Percentiles rank a stretch among this genome's conserved stretches.
Conservation (phyloP, 1,140 invertebrate species). For the Neocloeon triangulifer region DNA sequence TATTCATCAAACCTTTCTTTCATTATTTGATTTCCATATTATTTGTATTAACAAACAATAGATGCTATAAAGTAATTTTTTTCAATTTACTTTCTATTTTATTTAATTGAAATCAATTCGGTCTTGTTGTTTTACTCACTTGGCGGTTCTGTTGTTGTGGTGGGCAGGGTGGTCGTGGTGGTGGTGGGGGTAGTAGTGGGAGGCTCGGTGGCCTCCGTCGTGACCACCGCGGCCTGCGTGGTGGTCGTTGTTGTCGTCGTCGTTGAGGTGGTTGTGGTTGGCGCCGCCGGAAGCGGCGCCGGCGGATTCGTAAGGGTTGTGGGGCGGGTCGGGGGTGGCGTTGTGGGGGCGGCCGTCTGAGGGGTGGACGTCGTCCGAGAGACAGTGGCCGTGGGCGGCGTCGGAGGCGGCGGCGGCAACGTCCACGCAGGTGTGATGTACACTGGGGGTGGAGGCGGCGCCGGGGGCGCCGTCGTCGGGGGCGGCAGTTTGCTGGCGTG, state of each 20-base stretch:
- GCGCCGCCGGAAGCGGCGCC: slow-evolving; percentile 6
- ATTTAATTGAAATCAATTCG: too few species aligned
- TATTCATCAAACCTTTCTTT: too few species aligned
- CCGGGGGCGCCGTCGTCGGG: slow-evolving; percentile 12
- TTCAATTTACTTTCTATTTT: too few species aligned
- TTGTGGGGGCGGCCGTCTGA: slow-evolving; percentile 1
- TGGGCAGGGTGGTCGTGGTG: slow-evolving; percentile 9
- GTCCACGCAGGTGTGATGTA: too few species aligned
- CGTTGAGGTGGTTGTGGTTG: slow-evolving; percentile 8
- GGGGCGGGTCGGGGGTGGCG: slow-evolving; percentile 1
- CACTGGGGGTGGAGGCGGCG: neutral
- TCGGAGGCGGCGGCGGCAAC: slow-evolving; percentile 1
- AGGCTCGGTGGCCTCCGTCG: slow-evolving; percentile 9
- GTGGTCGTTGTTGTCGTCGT: slow-evolving; percentile 10
- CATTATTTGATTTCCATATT: too few species aligned
- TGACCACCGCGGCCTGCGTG: slow-evolving; percentile 9
- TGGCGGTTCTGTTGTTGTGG: slow-evolving; percentile 12
- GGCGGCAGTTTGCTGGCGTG: slow-evolving; percentile 37
- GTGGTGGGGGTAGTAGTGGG: slow-evolving; percentile 10
- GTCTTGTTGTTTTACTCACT: too few species aligned
- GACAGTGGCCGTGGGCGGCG: slow-evolving; percentile 2
- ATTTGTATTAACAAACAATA: too few species aligned
- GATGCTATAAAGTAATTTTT: too few species aligned
- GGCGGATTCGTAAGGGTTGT: slow-evolving; percentile 4
- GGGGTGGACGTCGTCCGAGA: neutral